phyloP scores from a whole-genome alignment of 2,888 invertebrate genomes.

The Unio delphinus region DNA sequence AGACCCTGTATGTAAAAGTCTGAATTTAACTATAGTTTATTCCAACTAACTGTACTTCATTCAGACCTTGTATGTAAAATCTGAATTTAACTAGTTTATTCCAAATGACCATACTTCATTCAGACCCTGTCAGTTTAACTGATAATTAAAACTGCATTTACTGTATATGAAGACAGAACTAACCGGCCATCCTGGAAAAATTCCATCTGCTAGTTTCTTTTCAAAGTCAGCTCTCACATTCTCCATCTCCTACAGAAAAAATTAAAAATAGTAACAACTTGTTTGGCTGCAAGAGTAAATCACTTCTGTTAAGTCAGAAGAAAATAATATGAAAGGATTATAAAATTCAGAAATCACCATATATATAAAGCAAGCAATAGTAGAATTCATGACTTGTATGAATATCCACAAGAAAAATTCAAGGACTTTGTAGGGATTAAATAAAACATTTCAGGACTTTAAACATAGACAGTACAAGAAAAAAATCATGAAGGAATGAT shows the following conservation, averaged over 20 bases:
- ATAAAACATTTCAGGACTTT: background rate
- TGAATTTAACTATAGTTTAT: no score
- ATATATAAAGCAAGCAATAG: no score
- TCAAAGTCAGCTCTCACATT: conserved; percentile 85
- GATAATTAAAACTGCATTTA: no score
- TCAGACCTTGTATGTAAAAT: no score
- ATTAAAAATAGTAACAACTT: background rate
- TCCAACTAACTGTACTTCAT: no score
- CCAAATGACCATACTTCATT: no score
- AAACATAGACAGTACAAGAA: background rate
- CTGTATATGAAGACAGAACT: conserved; percentile 19
- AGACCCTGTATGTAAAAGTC: no score
- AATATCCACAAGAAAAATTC: no score
- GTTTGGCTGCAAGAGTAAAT: background rate
- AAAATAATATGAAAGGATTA: background rate
- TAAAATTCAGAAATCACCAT: background rate
- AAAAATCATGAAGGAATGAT: conserved; percentile 12
- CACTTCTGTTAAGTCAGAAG: background rate
- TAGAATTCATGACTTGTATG: no score
- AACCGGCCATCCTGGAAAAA: conserved; percentile 93
- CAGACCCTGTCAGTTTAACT: no score
- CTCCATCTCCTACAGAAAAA: conserved; percentile 78
- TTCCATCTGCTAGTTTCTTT: conserved; percentile 89
- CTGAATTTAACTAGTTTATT: no score
- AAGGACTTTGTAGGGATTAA: background rate